A percentile compares a stretch with the other conserved stretches of the same genome.
Conservation (phyloP, 1,140 invertebrate species). For the Wasmannia auropunctata region DNA sequence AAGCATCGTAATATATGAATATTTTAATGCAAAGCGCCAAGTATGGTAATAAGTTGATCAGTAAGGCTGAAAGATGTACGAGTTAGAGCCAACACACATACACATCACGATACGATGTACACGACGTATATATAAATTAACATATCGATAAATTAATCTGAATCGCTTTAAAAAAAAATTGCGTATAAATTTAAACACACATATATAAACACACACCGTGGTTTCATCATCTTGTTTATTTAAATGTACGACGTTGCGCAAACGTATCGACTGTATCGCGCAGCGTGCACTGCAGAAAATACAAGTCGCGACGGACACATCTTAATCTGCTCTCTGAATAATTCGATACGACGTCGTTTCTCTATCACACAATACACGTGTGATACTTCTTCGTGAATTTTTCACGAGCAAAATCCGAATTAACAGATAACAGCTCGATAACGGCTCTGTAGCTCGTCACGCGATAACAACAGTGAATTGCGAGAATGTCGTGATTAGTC, state of each 20-base stretch:
- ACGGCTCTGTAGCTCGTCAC: neutral
- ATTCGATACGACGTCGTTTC: neutral
- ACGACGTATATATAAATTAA: neutral
- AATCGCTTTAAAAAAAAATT: slow-evolving; percentile 3
- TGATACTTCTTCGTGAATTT: neutral
- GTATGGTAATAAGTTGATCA: neutral
- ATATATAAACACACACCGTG: neutral
- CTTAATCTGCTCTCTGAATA: slow-evolving; percentile 14
- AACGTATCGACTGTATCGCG: neutral
- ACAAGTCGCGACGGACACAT: neutral
- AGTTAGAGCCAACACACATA: neutral
- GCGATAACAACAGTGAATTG: slow-evolving; percentile 14
- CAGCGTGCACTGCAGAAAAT: neutral
- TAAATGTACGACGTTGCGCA: slow-evolving; percentile 20
- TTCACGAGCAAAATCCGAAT: neutral
- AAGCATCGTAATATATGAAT: neutral
- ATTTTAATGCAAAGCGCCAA: neutral
- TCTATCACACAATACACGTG: neutral
- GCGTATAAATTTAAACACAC: slow-evolving; percentile 20
- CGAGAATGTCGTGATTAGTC: slow-evolving; percentile 6
- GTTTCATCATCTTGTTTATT: slow-evolving; percentile 38
- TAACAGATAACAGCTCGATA: neutral
- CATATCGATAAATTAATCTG: slow-evolving; percentile 20
- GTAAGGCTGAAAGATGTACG: neutral
- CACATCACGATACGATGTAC: neutral